A percentile compares a stretch with the other conserved stretches of the same genome.
These are phyloP conservation scores for Andrena flavipes DNA, from an alignment of 2,888 invertebrate species.

Conservation along the genomic window DNA sequence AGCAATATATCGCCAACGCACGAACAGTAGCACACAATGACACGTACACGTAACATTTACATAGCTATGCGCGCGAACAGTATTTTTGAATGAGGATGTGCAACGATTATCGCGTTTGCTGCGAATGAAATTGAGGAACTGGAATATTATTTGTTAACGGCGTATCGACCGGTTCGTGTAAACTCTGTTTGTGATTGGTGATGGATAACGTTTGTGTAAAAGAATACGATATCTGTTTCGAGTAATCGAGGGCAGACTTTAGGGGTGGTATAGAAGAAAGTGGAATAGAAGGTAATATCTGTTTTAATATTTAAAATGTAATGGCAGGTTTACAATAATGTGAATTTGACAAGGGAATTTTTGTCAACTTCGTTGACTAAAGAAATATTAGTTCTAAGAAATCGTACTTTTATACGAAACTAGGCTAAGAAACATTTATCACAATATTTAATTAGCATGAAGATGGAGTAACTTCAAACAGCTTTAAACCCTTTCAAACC, in stretches of 20 bases:
- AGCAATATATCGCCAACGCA: constrained; percentile 36
- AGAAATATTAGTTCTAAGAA: neutral
- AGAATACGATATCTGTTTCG: neutral
- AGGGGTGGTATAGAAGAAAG: neutral
- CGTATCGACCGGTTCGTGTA: neutral
- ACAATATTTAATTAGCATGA: no score
- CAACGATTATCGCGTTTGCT: neutral
- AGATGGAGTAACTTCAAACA: no score
- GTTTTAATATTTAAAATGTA: neutral
- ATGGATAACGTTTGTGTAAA: neutral
- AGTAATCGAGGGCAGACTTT: neutral
- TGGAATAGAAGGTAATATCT: constrained; percentile 12
- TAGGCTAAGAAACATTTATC: no score
- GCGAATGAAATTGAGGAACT: neutral
- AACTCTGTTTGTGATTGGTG: neutral
- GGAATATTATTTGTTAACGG: neutral
- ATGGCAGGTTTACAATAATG: neutral
- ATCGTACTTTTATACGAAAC: no score
- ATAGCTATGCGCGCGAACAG: neutral
- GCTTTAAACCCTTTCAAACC: no score
- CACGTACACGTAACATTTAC: constrained; percentile 7
- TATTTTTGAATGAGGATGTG: neutral
- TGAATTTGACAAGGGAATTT: constrained; percentile 45
- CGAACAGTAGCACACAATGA: constrained; percentile 31
- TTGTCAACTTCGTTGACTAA: neutral